Evolutionary conservation across 2,797 vertebrate species (phyloP), one percentile per base, ranked within the genome.

Genomic region (Choloepus didactylus): DNA sequence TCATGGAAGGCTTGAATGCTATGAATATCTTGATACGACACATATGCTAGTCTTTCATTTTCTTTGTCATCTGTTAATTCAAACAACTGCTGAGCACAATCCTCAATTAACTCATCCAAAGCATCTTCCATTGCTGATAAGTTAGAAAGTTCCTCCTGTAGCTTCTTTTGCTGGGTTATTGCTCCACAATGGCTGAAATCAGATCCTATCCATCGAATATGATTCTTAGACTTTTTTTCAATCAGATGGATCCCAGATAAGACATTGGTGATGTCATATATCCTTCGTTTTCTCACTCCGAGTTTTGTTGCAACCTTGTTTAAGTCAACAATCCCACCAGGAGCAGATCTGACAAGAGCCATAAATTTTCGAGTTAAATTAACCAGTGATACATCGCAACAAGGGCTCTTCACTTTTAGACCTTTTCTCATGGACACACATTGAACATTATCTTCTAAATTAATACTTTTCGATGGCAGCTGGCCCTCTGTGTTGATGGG

Each of bases 241-340:
- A 99, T 97, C 31, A 99, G 98, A 19, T 91, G 86, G 92, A 99
- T 98, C 83, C 99, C 98, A 79, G 98, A 97, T 92, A 99, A 98
- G 46, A 99, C 98, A 18, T 98, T 99, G 95, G 99, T 99, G 98
- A 99, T 98, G 97, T 99, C 99, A 38, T 99, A 99, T 1, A 99
- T 97, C n/a, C 99, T 98, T 54, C 99, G 98, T 87, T 98, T 98
- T 41, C 98, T 94, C 5, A 99, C 98, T 41, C 98, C 98, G 51
- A 99, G 98, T 27, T 64, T 94, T 29, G 25, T 75, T 4, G 98
- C 97, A 14, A 51, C 49, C 49, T 51, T 11, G 7, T 51, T 51
- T 51, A 51, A 51, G 49, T 51, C 49, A 51, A 51, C 96, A 11
- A 98, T 95, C n/a, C 98, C 98, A 0, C 98, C 97, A 0, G 98